Percentiles rank a stretch among this genome's conserved stretches.
These are phyloP conservation scores for Pterophyllum scalare DNA, from an alignment of 2,113 vertebrate genomes.

Conservation along the genomic window DNA sequence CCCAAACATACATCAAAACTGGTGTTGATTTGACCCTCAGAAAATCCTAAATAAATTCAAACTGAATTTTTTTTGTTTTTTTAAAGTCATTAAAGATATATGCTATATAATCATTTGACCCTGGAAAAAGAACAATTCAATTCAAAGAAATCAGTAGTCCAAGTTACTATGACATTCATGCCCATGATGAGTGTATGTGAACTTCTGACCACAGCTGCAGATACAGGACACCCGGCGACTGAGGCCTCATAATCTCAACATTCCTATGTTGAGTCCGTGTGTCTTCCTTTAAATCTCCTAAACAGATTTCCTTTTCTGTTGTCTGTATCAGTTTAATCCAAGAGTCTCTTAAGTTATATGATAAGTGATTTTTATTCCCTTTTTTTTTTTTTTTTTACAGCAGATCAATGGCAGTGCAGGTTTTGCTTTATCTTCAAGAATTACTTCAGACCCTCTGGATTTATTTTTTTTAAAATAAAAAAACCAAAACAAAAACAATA, in stretches of 20 bases:
- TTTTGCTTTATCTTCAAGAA: background rate
- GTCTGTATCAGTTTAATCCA: background rate
- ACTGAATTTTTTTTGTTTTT: no score
- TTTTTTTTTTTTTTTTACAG: no score
- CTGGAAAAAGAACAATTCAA: no score
- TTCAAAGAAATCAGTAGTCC: no score
- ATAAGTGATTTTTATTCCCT: background rate
- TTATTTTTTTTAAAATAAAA: background rate
- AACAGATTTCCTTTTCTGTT: background rate
- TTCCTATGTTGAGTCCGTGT: background rate
- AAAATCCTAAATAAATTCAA: no score
- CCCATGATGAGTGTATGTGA: background rate
- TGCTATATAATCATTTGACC: no score
- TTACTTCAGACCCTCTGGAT: background rate
- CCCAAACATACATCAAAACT: no score
- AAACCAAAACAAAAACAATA: background rate
- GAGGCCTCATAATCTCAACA: background rate
- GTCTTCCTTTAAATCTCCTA: background rate
- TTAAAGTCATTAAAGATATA: no score
- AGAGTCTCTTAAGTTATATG: background rate
- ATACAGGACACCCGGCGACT: no score
- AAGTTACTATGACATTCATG: background rate
- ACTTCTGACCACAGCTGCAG: background rate
- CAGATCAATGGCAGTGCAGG: background rate
- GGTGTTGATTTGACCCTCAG: no score